Base-by-base conservation (phyloP, 2,797 vertebrate species). In the Phoeniculus purpureus region DNA sequence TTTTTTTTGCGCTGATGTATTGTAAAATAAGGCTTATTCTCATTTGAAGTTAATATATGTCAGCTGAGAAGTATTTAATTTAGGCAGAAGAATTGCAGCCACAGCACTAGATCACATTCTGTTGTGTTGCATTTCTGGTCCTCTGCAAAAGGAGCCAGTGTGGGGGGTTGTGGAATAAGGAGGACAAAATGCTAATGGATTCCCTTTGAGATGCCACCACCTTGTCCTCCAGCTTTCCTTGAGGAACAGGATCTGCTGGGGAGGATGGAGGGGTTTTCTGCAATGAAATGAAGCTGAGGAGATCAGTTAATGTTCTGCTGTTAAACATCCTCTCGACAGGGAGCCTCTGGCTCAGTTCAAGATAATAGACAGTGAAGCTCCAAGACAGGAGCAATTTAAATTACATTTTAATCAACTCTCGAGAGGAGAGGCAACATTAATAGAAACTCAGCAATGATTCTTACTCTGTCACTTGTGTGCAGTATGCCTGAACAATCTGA, bases 391-490 rank as follows among this genome's bases (percentile, higher is more conserved):
- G 71, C 76, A 84, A 31, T 95, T 94, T 94, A 94, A 95, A 81
- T 95, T 93, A 95, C 67, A 72, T 95, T 96, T 96, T 94, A 94
- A 94, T 96, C 91, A 95, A n/a, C 64, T 85, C 92, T 93, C 84
- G 54, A 81, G 81, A 94, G 85, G 79, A 51, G 95, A 95, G 71
- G 45, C 40, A 91, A 87, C 79, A 58, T 81, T 93, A 93, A 92
- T 81, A 93, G 76, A 88, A 96, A 94, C 94, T 32, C 81, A 93
- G 81, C 74, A 26, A 64, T 85, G 87, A 95, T 95, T 95, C 90
- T 84, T 85, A 62, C 29, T 78, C 56, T 76, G 2, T 92, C 68
- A 85, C 83, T 67, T 91, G 58, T 81, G 71, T 34, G 72, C 47
- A 51, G 94, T 80, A 32, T 85, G 66, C 74, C 77, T 92, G 81